Conservation (phyloP, 2,888 invertebrate genomes). For the Apomyelois bistriatella region DNA sequence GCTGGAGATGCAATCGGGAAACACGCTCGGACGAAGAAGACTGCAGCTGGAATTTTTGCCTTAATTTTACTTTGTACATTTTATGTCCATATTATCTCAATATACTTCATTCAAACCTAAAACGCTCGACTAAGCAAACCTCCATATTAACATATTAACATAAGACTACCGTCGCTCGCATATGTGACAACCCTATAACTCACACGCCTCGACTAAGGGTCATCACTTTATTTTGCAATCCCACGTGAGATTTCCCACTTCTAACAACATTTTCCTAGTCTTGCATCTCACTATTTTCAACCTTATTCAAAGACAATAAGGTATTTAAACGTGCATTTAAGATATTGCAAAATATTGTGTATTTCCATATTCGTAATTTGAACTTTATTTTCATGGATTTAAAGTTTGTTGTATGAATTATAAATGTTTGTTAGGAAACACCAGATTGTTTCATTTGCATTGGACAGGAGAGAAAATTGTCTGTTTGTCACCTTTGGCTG, state of each 20-base stretch:
- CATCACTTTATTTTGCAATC: constrained; percentile 55
- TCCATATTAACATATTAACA: constrained; percentile 22
- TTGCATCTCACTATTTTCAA: constrained; percentile 12
- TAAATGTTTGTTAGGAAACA: constrained; percentile 26
- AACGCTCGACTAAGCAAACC: constrained; percentile 17
- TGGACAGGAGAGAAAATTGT: constrained; percentile 59
- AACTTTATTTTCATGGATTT: constrained; percentile 19
- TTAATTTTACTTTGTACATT: not conserved
- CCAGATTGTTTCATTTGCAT: constrained; percentile 62
- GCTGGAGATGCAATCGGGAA: too few relatives aligned
- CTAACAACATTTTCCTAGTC: constrained; percentile 14
- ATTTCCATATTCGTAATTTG: constrained; percentile 12
- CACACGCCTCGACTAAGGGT: constrained; percentile 49
- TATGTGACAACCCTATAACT: constrained; percentile 46
- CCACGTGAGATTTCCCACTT: constrained; percentile 47
- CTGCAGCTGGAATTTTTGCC: too few relatives aligned
- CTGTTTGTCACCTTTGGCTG: constrained; percentile 54
- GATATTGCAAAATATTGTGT: constrained; percentile 16
- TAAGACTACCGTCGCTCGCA: constrained; percentile 30
- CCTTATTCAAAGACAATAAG: constrained; percentile 16
- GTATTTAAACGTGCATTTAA: constrained; percentile 12
- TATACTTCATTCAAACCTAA: not conserved
- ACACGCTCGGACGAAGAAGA: too few relatives aligned
- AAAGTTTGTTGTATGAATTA: constrained; percentile 16
- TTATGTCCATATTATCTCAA: not conserved